Evolutionary conservation across 1,140 invertebrate species (phyloP), one percentile per base, ranked within the genome.

Genomic region (Neodiprion virginianus): DNA sequence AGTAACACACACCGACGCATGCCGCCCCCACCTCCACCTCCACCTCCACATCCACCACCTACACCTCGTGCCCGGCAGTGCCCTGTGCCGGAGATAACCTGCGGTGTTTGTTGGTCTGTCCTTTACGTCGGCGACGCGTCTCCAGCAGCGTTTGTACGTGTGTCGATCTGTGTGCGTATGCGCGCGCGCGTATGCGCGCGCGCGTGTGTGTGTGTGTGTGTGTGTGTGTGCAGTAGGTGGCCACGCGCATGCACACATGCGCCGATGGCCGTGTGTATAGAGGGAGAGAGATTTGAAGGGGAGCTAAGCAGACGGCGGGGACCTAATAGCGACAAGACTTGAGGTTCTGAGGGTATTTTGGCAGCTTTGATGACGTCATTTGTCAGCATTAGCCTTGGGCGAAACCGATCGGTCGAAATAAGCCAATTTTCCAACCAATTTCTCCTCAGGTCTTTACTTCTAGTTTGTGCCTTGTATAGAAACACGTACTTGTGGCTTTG

Each of bases 361-460:
- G 78, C 77, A 80, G 77, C 78, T 79, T 74, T 79, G 78, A 77
- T 76, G 77, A 78, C 77, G 79, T 81, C 77, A 80, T 83, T 83
- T 84, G 79, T 83, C 80, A 84, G 79, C 79, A 79, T 82, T 82
- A 83, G 79, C 67, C 79, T 61, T 69, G 49, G 70, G 67, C 48
- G 61, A 71, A 69, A 23, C 14, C 78, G 80, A 74, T 79, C 81
- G 79, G 84, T 83, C 79, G 81, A 82, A 82, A 85, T 85, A 86
- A 84, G 80, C 82, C 84, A 85, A 87, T 86, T 87, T 87, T 86
- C 84, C 83, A 66, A 84, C 77, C 81, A 81, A 85, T 86, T 84
- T 87, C 85, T 86, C 85, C 84, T 84, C 85, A 80, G 75, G 8
- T 61, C 53, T 17, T 40, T 40, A 40, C 28, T 40, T 40, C 28